Evolutionary conservation across 2,888 invertebrate genomes (phyloP), one percentile per base, ranked within the genome.

Genomic region (Polietes domitor): DNA sequence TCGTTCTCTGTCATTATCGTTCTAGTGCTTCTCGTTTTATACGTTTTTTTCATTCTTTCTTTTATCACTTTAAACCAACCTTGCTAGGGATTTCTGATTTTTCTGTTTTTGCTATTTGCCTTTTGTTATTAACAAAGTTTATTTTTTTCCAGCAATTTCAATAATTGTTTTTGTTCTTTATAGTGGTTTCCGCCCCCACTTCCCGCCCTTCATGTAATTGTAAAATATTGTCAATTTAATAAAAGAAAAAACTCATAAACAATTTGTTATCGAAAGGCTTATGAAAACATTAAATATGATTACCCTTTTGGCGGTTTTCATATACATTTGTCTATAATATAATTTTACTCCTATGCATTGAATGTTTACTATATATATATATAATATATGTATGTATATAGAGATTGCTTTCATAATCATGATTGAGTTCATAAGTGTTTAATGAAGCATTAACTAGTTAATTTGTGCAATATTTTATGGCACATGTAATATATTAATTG

Each of bases 371-470:
- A 43, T 12, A 6, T 50, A 50, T 50, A n/a, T 17, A 26, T 26
- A 26, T 61, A 12, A 2, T 24, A 61, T 63, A 41, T 10, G 7
- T 63, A 32, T 37, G 6, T 37, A 24, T 68, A 21, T 43, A 41
- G 19, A 37, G 17, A 17, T 63, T 37, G 15, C 6, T n/a, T 55
- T 21, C 21, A 17, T 5, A 55, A 37, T 63, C 28, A 17, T 63
- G 9, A 37, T 65, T 65, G 12, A 12, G 21, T 19, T 7, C 15
- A 65, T 41, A 68, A 68, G 41, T 41, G 28, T 68, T 68, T 68
- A 68, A 68, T 68, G 68, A 43, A 24, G 68, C 68, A 68, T 68
- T 68, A 68, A 68, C 43, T 68, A 68, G 17, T 68, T 68, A 68
- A 68, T 68, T 24, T 68, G 24, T 43, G 41, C 41, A 43, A 68